Percentiles rank a stretch among this genome's conserved stretches.
Conservation (phyloP, 1,140 invertebrate genomes). For the Trinorchestia longiramus region DNA sequence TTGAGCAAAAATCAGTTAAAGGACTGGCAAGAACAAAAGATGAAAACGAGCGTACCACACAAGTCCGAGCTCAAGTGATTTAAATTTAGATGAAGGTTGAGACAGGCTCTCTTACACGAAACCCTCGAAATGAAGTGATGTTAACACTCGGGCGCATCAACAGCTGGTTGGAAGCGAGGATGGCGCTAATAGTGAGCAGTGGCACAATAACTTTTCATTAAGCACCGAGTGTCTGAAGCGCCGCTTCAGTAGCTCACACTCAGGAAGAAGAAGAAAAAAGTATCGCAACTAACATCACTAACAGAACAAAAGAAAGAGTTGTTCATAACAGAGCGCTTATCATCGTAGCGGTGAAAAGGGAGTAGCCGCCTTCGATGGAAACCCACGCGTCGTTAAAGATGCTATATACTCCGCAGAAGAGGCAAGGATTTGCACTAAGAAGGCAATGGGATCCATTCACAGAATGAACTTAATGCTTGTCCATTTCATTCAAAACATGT, state of each 20-base stretch:
- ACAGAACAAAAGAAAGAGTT: neutral
- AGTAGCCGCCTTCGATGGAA: neutral
- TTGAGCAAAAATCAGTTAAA: neutral
- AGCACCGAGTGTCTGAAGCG: neutral
- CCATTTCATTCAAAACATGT: neutral
- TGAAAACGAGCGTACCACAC: neutral
- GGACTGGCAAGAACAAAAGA: neutral
- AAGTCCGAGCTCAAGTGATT: neutral
- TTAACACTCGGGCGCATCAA: neutral
- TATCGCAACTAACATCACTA: neutral
- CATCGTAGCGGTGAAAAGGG: slow-evolving; percentile 19
- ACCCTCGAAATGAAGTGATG: neutral
- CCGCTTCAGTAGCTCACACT: neutral
- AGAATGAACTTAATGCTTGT: neutral
- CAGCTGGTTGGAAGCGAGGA: neutral
- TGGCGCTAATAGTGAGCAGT: neutral
- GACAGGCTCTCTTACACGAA: neutral
- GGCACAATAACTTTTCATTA: neutral
- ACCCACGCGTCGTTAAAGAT: neutral
- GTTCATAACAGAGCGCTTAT: neutral
- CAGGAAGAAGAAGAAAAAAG: neutral
- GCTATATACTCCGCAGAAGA: neutral
- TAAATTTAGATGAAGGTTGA: slow-evolving; percentile 1
- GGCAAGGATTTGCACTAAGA: neutral
- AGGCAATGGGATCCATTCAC: neutral